Percentiles rank a stretch among this genome's conserved stretches.
Conservation (phyloP, 2,797 vertebrate species). For the Malurus leucopterus region DNA sequence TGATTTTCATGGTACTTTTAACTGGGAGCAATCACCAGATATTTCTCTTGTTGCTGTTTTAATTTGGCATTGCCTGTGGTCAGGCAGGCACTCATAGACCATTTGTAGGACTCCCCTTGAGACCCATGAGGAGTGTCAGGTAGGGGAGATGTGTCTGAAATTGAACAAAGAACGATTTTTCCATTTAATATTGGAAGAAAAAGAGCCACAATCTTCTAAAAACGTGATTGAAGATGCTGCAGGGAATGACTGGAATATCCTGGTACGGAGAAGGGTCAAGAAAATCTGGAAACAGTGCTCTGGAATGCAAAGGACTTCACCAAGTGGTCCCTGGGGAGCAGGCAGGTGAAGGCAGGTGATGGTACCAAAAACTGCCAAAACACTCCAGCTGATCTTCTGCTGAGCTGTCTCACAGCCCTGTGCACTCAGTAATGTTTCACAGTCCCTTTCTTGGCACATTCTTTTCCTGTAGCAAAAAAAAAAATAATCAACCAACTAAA, state of each 20-base stretch:
- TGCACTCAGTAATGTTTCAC: neutral
- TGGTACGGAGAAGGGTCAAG: neutral
- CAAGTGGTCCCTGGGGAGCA: neutral
- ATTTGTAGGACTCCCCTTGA: neutral
- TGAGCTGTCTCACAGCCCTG: neutral
- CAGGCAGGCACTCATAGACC: neutral
- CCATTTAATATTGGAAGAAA: neutral
- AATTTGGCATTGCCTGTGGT: neutral
- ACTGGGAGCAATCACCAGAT: neutral
- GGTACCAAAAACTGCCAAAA: neutral
- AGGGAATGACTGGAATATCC: neutral
- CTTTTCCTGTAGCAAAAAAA: neutral
- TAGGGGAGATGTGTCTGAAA: neutral
- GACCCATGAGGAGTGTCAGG: neutral
- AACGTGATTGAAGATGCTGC: neutral
- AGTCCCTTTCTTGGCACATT: neutral
- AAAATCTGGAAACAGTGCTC: neutral
- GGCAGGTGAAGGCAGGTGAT: neutral
- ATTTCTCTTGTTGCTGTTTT: neutral
- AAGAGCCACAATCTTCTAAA: neutral
- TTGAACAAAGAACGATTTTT: neutral
- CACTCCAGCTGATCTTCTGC: neutral
- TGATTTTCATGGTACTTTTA: neutral
- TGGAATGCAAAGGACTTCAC: accelerated
- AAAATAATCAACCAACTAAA: neutral